A percentile compares a stretch with the other conserved stretches of the same genome.
phyloP scores from a whole-genome alignment of 2,888 invertebrate genomes.

The Drosophila testacea region DNA sequence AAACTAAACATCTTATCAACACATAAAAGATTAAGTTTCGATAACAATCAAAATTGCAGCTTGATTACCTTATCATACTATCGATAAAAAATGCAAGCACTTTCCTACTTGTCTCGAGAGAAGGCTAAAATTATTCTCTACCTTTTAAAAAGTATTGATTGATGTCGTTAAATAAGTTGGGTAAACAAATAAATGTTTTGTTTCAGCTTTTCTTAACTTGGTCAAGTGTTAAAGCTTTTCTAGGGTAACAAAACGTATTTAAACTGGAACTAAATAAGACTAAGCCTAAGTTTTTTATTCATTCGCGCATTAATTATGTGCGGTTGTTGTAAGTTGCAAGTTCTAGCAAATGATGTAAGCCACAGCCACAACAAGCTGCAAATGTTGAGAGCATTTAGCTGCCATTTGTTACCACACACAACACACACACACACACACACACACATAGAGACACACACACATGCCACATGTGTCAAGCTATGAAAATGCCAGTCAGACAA shows the following conservation, averaged over 20 bases:
- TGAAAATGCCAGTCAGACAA: slow-evolving; percentile 69
- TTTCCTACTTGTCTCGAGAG: not conserved
- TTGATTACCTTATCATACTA: not conserved
- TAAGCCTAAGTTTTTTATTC: slow-evolving; percentile 13
- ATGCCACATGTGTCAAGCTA: slow-evolving; percentile 47
- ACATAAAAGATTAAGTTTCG: no score
- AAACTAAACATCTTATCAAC: no score
- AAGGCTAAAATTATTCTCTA: not conserved
- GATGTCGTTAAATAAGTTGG: not conserved
- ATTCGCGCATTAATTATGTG: slow-evolving; percentile 64
- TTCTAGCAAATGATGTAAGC: slow-evolving; percentile 52
- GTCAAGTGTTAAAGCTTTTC: slow-evolving; percentile 16
- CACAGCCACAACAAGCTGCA: slow-evolving; percentile 26
- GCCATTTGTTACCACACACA: slow-evolving; percentile 74
- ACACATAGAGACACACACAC: slow-evolving; percentile 14
- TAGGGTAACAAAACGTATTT: slow-evolving; percentile 41
- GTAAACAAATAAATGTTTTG: not conserved
- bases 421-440: slow-evolving; percentile 16
- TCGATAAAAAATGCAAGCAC: not conserved
- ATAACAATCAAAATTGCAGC: not conserved
- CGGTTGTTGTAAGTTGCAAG: slow-evolving; percentile 47
- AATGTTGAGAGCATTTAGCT: slow-evolving; percentile 66
- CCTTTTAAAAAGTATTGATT: not conserved
- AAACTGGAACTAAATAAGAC: not conserved
- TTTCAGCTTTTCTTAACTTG: not conserved